Evolutionary conservation across 2,113 vertebrate genomes (phyloP).

Genomic region (Nothobranchius furzeri): DNA sequence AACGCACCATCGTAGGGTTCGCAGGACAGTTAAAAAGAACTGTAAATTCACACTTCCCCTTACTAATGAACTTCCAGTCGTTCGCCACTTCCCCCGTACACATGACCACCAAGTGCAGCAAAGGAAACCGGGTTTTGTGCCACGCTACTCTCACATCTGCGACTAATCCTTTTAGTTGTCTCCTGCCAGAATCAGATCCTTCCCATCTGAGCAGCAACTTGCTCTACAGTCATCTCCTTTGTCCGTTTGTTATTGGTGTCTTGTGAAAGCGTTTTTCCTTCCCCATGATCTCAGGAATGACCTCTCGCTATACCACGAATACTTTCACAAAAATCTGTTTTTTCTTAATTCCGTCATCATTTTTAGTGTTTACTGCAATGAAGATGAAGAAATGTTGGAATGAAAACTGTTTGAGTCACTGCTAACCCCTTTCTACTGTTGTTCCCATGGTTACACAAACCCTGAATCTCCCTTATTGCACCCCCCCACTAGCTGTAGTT

Average conservation of each 20-base stretch:
- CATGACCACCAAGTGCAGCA: conserved; percentile 1
- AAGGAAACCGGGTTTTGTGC: conserved; percentile 12
- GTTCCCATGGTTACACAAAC: conserved; percentile 67
- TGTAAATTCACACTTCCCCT: conserved; percentile 26
- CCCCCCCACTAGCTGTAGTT: conserved; percentile 25
- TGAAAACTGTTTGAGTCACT: conserved; percentile 56
- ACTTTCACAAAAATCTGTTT: background rate
- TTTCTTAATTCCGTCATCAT: background rate
- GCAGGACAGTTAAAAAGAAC: conserved; percentile 13
- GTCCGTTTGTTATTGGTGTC: conserved; percentile 23
- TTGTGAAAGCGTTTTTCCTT: conserved; percentile 6
- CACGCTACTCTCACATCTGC: conserved; percentile 37
- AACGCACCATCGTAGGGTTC: conserved; percentile 10
- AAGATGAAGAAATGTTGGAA: conserved; percentile 3
- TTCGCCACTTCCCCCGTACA: conserved; percentile 19
- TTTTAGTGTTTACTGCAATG: background rate
- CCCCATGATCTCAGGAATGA: background rate
- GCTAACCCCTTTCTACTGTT: conserved; percentile 31
- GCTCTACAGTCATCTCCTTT: conserved; percentile 7
- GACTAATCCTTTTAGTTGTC: conserved; percentile 39
- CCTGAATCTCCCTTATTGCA: conserved; percentile 23
- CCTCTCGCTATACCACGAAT: background rate
- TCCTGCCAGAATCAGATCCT: conserved; percentile 42
- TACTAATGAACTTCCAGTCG: conserved; percentile 8
- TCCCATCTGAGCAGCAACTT: conserved; percentile 41